A percentile compares a stretch with the other conserved stretches of the same genome.
Conservation (phyloP, 2,888 invertebrate species). For the Seladonia tumulorum region DNA sequence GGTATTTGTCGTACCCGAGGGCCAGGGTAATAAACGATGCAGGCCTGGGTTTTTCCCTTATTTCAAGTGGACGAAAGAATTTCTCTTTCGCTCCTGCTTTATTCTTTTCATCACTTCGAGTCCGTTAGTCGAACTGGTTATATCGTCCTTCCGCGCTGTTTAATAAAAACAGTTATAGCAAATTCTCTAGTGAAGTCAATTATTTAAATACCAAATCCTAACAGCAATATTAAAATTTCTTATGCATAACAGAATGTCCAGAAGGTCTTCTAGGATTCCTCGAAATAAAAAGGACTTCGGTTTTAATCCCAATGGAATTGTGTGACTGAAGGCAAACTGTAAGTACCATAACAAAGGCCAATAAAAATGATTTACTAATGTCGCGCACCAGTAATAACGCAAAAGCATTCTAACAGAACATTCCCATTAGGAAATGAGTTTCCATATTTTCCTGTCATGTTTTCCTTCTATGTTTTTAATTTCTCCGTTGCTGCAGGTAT, state of each 20-base stretch:
- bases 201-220: no score
- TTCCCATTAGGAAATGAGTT: not conserved
- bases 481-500: not conserved
- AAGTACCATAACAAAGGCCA: not conserved
- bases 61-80: no score
- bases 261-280: not conserved
- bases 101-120: no score
- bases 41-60: no score
- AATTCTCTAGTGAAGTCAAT: no score
- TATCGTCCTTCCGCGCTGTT: no score
- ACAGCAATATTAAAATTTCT: no score
- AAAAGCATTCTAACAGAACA: not conserved
- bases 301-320: not conserved
- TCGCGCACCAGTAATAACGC: not conserved
- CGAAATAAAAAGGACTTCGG: not conserved
- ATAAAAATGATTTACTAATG: not conserved
- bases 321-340: not conserved
- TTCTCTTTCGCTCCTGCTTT: no score
- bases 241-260: not conserved
- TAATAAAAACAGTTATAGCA: no score
- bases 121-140: no score
- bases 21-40: no score
- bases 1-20: no score
- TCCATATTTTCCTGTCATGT: not conserved
- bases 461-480: not conserved